phyloP scores from a whole-genome alignment of 2,797 vertebrate genomes.

The Rhyacichthys aspro region DNA sequence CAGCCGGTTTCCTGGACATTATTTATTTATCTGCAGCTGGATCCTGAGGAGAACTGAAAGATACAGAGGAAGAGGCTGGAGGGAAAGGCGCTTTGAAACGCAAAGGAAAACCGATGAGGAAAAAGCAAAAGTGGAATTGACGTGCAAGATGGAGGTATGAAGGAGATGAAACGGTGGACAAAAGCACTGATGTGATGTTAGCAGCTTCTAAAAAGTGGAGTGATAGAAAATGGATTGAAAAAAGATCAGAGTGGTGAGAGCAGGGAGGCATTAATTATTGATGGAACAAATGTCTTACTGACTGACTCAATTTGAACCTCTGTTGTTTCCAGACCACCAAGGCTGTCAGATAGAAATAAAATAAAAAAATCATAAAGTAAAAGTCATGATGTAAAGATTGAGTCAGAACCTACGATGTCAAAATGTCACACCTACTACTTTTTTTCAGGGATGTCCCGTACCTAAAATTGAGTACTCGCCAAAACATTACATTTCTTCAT shows the following conservation, averaged over 20 bases:
- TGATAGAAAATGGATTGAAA: slow-evolving; percentile 65
- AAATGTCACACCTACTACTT: no score
- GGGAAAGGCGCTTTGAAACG: slow-evolving; percentile 15
- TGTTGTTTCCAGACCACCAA: slow-evolving; percentile 71
- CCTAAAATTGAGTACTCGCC: no score
- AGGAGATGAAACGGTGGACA: slow-evolving; percentile 13
- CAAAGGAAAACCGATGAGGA: slow-evolving; percentile 3
- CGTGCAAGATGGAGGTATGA: slow-evolving; percentile 13
- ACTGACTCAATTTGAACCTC: slow-evolving; percentile 72
- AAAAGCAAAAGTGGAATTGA: background rate
- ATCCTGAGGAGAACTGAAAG: slow-evolving; percentile 30
- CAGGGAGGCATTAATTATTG: slow-evolving; percentile 70
- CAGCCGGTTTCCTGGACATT: slow-evolving; percentile 62
- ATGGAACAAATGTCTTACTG: slow-evolving; percentile 77
- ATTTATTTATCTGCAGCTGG: slow-evolving; percentile 70
- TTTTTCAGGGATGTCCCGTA: no score
- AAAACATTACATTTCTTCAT: no score
- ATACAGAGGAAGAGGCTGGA: slow-evolving; percentile 17
- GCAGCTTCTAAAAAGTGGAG: slow-evolving; percentile 13
- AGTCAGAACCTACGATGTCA: background rate
- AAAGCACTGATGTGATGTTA: slow-evolving; percentile 38
- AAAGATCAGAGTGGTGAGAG: slow-evolving; percentile 62
- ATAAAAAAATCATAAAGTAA: background rate
- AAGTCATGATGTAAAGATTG: background rate
- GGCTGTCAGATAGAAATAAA: slow-evolving; percentile 53